Base-by-base conservation (phyloP, 1,140 invertebrate genomes). In the Drosophila micromelanica region DNA sequence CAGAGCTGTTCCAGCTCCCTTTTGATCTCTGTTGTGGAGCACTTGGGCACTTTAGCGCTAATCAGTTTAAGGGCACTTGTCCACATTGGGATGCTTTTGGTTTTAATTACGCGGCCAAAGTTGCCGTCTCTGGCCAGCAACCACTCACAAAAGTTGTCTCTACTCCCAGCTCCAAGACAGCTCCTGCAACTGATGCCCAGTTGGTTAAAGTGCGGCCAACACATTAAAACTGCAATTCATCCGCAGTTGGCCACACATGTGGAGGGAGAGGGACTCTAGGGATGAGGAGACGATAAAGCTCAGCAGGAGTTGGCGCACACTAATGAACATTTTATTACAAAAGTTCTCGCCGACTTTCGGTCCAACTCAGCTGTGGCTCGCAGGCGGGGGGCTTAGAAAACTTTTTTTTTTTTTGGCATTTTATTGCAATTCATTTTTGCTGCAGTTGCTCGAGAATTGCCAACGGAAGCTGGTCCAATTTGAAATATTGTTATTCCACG, bases 271-370 rank as follows among this genome's bases (percentile, higher is more conserved):
- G 12, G 8, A 7, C 30, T 27, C 27, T 35, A 60, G 43, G 49
- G 13, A 43, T 8, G 23, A 52, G 17, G 54, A 71, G 32, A 27
- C 27, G 27, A 27, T 71, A 40, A 52, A 65, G 76, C 81, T 64
- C 82, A 87, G 81, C 81, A 74, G 75, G 82, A 76, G 84, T 57
- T 75, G 75, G 63, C 57, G 68, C 82, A 86, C 82, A 86, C 82
- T 86, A 86, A 86, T 86, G 82, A 86, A 86, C 82, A 87, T 86
- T 86, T 86, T 86, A 86, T 86, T 86, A 76, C 82, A 82, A 86
- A 86, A 86, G 82, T 86, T 86, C 80, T 38, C 60, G 46, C 27
- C 27, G 27, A 6, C 27, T 27, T 27, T 27, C 27, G 13, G 43
- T 74, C 8, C 55, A 60, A 60, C 27, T 57, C 32, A n/a, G 51